These are phyloP conservation scores for Sinosuthora webbiana DNA, from an alignment of 2,113 vertebrate species.

Conservation along the genomic window DNA sequence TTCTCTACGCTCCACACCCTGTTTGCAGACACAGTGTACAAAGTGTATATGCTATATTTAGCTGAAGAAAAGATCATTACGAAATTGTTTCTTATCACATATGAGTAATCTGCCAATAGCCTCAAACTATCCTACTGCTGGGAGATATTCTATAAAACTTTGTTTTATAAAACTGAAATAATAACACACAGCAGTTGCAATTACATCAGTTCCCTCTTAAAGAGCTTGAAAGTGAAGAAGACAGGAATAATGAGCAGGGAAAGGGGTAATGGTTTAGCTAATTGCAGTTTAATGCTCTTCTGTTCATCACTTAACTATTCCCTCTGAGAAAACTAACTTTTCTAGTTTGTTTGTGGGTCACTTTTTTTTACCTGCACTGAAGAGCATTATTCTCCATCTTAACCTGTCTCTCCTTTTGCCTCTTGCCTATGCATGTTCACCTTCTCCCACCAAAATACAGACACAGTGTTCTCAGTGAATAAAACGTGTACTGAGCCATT, in stretches of 20 bases:
- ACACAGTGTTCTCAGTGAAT: neutral
- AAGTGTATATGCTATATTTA: neutral
- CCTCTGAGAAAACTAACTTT: neutral
- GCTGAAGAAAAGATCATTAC: neutral
- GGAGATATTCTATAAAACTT: neutral
- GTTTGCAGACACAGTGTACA: neutral
- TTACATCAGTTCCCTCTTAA: neutral
- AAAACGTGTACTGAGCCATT: neutral
- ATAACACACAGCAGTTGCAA: neutral
- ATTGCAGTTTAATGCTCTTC: neutral
- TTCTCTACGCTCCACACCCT: neutral
- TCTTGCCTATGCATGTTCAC: neutral
- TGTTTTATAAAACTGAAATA: neutral
- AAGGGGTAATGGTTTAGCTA: neutral
- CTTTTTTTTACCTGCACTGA: neutral
- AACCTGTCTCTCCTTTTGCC: neutral
- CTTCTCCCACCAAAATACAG: neutral
- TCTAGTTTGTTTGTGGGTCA: neutral
- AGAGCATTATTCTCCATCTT: neutral
- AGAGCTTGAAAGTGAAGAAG: neutral
- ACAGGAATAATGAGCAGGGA: neutral
- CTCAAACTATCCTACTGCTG: neutral
- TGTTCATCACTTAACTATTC: neutral
- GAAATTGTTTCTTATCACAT: slow-evolving; percentile 21
- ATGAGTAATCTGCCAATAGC: slow-evolving; percentile 1